phyloP scores from a whole-genome alignment of 1,140 invertebrate genomes.

The Drosophila kurseongensis region DNA sequence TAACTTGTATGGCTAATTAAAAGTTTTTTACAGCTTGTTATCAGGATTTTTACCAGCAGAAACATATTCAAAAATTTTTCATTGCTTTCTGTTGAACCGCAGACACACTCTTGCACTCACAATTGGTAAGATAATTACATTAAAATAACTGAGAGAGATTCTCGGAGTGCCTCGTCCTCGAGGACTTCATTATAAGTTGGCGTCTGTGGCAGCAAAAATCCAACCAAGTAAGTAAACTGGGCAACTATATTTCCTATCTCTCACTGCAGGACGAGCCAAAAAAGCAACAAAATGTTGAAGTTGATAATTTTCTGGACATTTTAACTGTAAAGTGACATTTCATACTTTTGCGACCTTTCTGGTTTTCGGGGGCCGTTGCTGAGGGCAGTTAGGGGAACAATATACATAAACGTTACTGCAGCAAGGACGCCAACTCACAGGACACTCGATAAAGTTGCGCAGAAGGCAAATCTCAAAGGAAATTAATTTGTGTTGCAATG shows the following conservation, averaged over 20 bases:
- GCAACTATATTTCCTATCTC: slow-evolving; percentile 54
- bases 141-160: slow-evolving; percentile 50
- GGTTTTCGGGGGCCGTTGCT: slow-evolving; percentile 9
- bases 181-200: slow-evolving; percentile 75
- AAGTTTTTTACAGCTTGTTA: slow-evolving; percentile 56
- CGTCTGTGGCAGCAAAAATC: slow-evolving; percentile 23
- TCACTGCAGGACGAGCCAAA: slow-evolving; percentile 23
- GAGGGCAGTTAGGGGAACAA: slow-evolving; percentile 48
- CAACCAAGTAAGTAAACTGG: slow-evolving; percentile 42
- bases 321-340: slow-evolving; percentile 75
- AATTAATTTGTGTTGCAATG: slow-evolving; percentile 81
- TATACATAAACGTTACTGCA: slow-evolving; percentile 77
- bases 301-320: slow-evolving; percentile 79
- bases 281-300: slow-evolving; percentile 65
- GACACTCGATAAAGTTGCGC: slow-evolving; percentile 75
- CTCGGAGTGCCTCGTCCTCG: slow-evolving; percentile 42
- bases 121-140: slow-evolving; percentile 71
- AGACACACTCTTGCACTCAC: slow-evolving; percentile 14
- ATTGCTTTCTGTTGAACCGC: slow-evolving; percentile 1
- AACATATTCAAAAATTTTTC: slow-evolving; percentile 22
- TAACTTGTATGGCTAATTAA: slow-evolving; percentile 68
- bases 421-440: slow-evolving; percentile 39
- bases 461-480: slow-evolving; percentile 76
- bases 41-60: slow-evolving; percentile 14
- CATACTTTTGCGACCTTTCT: slow-evolving; percentile 60